A percentile compares a stretch with the other conserved stretches of the same genome.
phyloP scores from a whole-genome alignment of 2,113 vertebrate genomes.

The Oryzias curvinotus region DNA sequence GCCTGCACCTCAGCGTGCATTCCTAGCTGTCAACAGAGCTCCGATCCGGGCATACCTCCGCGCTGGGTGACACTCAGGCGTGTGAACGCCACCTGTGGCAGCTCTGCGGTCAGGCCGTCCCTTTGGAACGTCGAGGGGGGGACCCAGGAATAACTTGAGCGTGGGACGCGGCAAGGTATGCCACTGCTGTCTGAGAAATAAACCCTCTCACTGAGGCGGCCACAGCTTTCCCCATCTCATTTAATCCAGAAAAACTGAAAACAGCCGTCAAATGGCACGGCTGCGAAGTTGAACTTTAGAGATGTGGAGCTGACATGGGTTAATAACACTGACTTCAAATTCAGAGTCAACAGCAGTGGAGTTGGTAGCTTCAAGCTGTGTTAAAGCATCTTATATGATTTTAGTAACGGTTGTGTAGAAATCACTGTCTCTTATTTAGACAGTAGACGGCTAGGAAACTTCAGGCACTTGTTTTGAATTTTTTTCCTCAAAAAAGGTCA shows the following conservation, averaged over 20 bases:
- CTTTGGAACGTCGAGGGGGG: constrained; percentile 45
- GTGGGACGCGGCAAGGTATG: constrained; percentile 47
- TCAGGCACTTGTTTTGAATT: too few relatives aligned
- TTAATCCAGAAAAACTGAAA: constrained; percentile 14
- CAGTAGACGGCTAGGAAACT: too few relatives aligned
- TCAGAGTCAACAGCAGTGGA: too few relatives aligned
- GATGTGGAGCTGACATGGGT: too few relatives aligned
- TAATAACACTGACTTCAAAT: too few relatives aligned
- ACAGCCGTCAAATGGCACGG: constrained; percentile 6
- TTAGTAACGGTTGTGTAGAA: too few relatives aligned
- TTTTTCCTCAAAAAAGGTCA: too few relatives aligned
- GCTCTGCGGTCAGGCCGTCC: constrained; percentile 28
- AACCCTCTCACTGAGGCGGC: not conserved
- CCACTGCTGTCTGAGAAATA: not conserved
- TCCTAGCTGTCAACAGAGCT: constrained; percentile 55
- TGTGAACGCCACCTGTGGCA: constrained; percentile 69
- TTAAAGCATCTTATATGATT: too few relatives aligned
- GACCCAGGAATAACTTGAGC: constrained; percentile 67
- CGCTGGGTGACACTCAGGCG: constrained; percentile 24
- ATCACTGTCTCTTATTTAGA: too few relatives aligned
- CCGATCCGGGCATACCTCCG: constrained; percentile 60
- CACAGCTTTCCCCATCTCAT: constrained; percentile 11
- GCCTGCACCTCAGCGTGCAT: constrained; percentile 54
- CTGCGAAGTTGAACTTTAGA: too few relatives aligned
- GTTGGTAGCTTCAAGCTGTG: too few relatives aligned